These are phyloP conservation scores for Notarius lentiginosus DNA, from an alignment of 2,113 vertebrate species.

Conservation along the genomic window DNA sequence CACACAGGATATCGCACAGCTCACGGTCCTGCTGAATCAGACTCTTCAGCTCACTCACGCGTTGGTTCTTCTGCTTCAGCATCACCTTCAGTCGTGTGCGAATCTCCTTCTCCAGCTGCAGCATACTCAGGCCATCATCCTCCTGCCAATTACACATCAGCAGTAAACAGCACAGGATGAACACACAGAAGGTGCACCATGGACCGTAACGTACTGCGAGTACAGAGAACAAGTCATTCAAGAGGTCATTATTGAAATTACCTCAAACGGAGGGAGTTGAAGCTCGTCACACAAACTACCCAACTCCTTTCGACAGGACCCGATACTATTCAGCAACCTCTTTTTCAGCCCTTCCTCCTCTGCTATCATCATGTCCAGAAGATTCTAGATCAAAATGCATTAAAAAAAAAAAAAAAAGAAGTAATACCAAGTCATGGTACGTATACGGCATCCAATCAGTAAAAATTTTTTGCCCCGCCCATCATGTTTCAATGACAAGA, in stretches of 20 bases:
- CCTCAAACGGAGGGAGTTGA: slow-evolving; percentile 76
- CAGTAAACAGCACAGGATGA: neutral
- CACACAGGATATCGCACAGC: slow-evolving; percentile 81
- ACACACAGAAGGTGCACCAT: neutral
- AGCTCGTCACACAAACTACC: slow-evolving; percentile 77
- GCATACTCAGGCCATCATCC: slow-evolving; percentile 77
- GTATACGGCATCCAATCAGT: too few species aligned
- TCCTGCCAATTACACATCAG: slow-evolving; percentile 58
- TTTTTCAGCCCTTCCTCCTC: slow-evolving; percentile 85
- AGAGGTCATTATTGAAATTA: slow-evolving; percentile 51
- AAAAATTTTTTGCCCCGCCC: too few species aligned
- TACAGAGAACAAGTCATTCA: neutral
- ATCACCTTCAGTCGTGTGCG: slow-evolving; percentile 78
- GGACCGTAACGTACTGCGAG: too few species aligned
- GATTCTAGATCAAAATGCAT: slow-evolving; percentile 63
- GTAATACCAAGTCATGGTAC: too few species aligned
- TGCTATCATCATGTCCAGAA: slow-evolving; percentile 86
- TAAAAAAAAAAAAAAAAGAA: too few species aligned
- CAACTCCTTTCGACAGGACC: slow-evolving; percentile 74
- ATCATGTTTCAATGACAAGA: too few species aligned
- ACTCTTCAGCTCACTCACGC: slow-evolving; percentile 79
- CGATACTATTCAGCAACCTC: slow-evolving; percentile 78
- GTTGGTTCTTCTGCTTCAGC: slow-evolving; percentile 81
- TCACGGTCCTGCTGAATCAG: slow-evolving; percentile 78
- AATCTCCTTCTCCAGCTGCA: slow-evolving; percentile 87